A percentile compares a stretch with the other conserved stretches of the same genome.
These are phyloP conservation scores for Drosophila jambulina DNA, from an alignment of 1,140 invertebrate genomes.

Conservation along the genomic window DNA sequence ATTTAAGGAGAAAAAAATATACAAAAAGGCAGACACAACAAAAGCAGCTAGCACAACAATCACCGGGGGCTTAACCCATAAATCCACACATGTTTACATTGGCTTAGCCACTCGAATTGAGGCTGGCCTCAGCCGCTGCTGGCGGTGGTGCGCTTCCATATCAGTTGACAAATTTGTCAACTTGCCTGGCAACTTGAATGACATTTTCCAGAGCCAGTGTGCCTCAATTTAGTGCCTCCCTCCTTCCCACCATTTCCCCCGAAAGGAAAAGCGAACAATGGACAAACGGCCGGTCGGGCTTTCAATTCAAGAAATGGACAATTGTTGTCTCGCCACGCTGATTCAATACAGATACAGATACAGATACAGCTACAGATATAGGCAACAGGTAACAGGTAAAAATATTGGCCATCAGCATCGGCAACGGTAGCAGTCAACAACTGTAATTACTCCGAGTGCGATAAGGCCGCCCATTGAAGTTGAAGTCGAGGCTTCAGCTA, in stretches of 20 bases:
- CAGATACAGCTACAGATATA: neutral
- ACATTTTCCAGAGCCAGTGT: conserved; percentile 67
- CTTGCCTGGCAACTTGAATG: conserved; percentile 74
- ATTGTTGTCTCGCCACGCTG: conserved; percentile 64
- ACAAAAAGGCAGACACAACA: conserved; percentile 21
- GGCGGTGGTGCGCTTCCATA: conserved; percentile 56
- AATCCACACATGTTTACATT: conserved; percentile 78
- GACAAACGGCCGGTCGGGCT: conserved; percentile 42
- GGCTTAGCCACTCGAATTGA: conserved; percentile 55
- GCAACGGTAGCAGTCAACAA: conserved; percentile 47
- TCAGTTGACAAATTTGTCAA: conserved; percentile 82
- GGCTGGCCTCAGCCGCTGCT: conserved; percentile 9
- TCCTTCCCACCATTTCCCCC: conserved; percentile 1
- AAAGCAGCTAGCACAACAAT: conserved; percentile 43
- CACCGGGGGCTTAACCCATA: conserved; percentile 52
- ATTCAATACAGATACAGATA: conserved; percentile 34
- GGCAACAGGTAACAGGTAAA: conserved; percentile 31
- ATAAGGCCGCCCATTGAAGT: conserved; percentile 29
- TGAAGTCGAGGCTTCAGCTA: conserved; percentile 32
- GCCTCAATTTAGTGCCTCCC: conserved; percentile 3
- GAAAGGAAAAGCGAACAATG: conserved; percentile 65
- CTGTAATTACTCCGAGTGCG: conserved; percentile 66
- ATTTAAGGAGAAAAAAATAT: conserved; percentile 8
- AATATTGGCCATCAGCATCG: conserved; percentile 21
- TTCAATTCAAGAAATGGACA: conserved; percentile 82